Percentiles rank a stretch among this genome's conserved stretches.
Evolutionary conservation across 1,140 invertebrate genomes (phyloP).

Genomic region (Apis mellifera): DNA sequence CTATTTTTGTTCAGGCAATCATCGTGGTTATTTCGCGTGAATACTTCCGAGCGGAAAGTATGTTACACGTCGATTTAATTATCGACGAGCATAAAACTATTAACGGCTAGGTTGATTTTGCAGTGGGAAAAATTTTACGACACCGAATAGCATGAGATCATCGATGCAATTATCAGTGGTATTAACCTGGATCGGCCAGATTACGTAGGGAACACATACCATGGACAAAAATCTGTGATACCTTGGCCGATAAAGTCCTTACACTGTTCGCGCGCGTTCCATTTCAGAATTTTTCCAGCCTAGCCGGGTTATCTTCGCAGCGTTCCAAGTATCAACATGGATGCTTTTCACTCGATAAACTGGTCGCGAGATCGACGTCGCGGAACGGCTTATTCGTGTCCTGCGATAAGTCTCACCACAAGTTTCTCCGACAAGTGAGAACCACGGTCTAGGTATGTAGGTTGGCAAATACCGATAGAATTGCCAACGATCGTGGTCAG

Average conservation of each 20-base stretch:
- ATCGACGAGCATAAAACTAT: slow-evolving; percentile 11
- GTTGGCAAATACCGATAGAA: slow-evolving; percentile 63
- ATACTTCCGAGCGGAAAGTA: slow-evolving; percentile 25
- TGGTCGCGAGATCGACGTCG: slow-evolving; percentile 34
- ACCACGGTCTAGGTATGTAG: slow-evolving; percentile 67
- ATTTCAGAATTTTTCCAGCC: slow-evolving; percentile 10
- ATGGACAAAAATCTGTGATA: neutral
- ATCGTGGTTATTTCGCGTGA: neutral
- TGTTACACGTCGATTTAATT: slow-evolving; percentile 24
- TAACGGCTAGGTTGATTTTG: neutral
- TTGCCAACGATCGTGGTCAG: slow-evolving; percentile 52
- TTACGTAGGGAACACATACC: too few relatives aligned
- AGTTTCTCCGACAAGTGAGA: slow-evolving; percentile 53
- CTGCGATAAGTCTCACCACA: neutral
- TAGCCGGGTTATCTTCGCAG: neutral
- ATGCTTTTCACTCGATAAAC: slow-evolving; percentile 38
- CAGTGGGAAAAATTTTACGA: slow-evolving; percentile 2
- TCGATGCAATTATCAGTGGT: slow-evolving; percentile 32
- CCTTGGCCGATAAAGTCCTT: slow-evolving; percentile 27
- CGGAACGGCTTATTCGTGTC: slow-evolving; percentile 11
- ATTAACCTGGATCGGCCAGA: neutral
- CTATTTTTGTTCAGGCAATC: too few relatives aligned
- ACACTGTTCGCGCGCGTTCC: slow-evolving; percentile 10
- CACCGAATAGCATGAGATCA: slow-evolving; percentile 16
- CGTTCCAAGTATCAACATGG: slow-evolving; percentile 18